A percentile compares a stretch with the other conserved stretches of the same genome.
Conservation (phyloP, 2,888 invertebrate genomes). For the Drosophila affinis region DNA sequence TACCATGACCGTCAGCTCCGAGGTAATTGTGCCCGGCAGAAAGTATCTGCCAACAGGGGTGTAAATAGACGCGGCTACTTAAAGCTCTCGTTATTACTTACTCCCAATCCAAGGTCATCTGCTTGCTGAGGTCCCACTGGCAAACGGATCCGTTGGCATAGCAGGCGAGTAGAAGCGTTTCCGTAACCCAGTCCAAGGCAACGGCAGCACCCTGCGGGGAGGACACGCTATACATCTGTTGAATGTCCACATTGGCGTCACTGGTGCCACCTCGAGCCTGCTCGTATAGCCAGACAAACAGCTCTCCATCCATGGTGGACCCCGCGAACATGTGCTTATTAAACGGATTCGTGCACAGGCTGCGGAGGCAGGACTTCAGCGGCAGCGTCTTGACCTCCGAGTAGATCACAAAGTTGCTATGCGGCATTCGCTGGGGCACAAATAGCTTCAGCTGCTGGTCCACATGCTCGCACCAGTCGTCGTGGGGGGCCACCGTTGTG, state of each 20-base stretch:
- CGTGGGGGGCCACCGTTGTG: conserved; percentile 78
- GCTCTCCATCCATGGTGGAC: conserved; percentile 81
- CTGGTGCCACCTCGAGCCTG: conserved; percentile 37
- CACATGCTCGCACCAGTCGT: conserved; percentile 83
- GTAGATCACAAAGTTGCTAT: conserved; percentile 73
- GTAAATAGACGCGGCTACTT: not conserved
- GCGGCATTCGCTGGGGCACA: conserved; percentile 76
- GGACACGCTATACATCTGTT: conserved; percentile 73
- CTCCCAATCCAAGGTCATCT: conserved; percentile 74
- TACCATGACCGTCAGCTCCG: conserved; percentile 73
- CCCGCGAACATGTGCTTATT: conserved; percentile 82
- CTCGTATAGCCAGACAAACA: conserved; percentile 81
- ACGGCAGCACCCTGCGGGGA: conserved; percentile 77
- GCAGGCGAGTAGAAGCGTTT: conserved; percentile 75
- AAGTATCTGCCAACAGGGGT: conserved; percentile 45
- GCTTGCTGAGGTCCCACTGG: conserved; percentile 75
- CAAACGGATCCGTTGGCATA: conserved; percentile 80
- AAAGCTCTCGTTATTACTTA: conserved; percentile 49
- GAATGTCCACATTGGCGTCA: conserved; percentile 62
- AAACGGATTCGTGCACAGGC: conserved; percentile 79
- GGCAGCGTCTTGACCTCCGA: conserved; percentile 74
- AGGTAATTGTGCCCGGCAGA: conserved; percentile 41
- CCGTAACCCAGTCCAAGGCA: conserved; percentile 81
- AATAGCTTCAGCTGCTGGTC: conserved; percentile 79
- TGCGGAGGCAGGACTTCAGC: conserved; percentile 79